Evolutionary conservation across 2,797 vertebrate genomes (phyloP).

Genomic region (Moxostoma hubbsi): DNA sequence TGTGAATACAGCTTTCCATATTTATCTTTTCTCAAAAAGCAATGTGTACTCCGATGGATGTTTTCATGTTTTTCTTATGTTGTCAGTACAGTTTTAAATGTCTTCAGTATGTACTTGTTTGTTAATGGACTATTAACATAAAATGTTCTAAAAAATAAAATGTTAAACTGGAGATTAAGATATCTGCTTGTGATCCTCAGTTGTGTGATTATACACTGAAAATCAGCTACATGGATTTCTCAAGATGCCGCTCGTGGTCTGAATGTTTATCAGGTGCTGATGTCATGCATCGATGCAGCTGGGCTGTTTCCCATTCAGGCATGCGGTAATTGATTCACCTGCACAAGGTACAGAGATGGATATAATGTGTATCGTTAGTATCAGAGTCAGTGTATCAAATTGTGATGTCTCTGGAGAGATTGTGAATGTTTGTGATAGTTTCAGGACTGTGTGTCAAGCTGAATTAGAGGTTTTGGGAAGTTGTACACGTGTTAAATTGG

Average conservation of each 20-base stretch:
- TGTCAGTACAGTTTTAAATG: constrained; percentile 8
- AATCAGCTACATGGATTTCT: not conserved
- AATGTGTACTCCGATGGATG: constrained; percentile 58
- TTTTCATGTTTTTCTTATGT: constrained; percentile 50
- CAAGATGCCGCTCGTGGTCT: constrained; percentile 6
- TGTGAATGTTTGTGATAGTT: constrained; percentile 32
- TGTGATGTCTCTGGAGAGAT: constrained; percentile 25
- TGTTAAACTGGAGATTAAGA: constrained; percentile 42
- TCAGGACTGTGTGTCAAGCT: not conserved
- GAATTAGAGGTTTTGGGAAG: constrained; percentile 17
- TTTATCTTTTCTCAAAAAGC: constrained; percentile 64
- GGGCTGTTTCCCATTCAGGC: constrained; percentile 17
- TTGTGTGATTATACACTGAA: constrained; percentile 21
- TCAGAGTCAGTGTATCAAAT: not conserved
- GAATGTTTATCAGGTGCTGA: constrained; percentile 30
- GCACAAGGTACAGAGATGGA: constrained; percentile 28
- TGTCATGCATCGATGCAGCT: constrained; percentile 30
- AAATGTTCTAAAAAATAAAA: constrained; percentile 64
- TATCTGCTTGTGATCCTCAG: constrained; percentile 14
- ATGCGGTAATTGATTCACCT: constrained; percentile 39
- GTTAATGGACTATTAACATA: constrained; percentile 30
- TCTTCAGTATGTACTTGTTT: constrained; percentile 44
- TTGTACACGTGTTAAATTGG: constrained; percentile 3
- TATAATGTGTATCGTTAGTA: constrained; percentile 35
- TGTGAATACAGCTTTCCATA: constrained; percentile 82